These are phyloP conservation scores for Tachysurus vachellii DNA, from an alignment of 2,113 vertebrate species.

Conservation along the genomic window DNA sequence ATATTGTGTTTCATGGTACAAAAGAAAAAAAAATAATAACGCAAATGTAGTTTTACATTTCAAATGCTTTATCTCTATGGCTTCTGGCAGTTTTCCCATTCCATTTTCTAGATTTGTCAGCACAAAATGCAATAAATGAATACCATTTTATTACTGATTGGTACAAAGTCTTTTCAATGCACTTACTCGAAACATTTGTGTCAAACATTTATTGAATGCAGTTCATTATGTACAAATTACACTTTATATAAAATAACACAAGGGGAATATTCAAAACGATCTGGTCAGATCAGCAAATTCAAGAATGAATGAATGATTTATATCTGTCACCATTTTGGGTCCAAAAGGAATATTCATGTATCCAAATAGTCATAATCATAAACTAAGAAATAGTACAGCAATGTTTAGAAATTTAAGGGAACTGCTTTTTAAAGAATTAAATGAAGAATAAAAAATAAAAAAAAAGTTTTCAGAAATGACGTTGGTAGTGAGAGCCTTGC, in stretches of 20 bases:
- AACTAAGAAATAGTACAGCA: constrained; percentile 48
- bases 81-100: constrained; percentile 90
- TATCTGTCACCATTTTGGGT: not conserved
- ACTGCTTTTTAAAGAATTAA: constrained; percentile 2
- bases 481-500: constrained; percentile 83
- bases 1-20: constrained; percentile 86
- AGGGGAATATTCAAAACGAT: constrained; percentile 12
- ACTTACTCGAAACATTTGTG: constrained; percentile 27
- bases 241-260: constrained; percentile 47
- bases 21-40: constrained; percentile 61
- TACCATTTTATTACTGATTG: constrained; percentile 94
- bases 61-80: constrained; percentile 93
- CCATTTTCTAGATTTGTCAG: constrained; percentile 98
- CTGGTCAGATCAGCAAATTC: not conserved
- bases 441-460: not conserved
- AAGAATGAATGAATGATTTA: constrained; percentile 9
- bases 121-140: constrained; percentile 99
- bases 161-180: constrained; percentile 60
- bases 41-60: constrained; percentile 86
- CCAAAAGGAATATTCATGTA: not conserved
- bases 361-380: not conserved
- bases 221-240: constrained; percentile 49
- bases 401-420: not conserved
- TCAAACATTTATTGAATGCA: constrained; percentile 39
- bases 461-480: constrained; percentile 80